A percentile compares a stretch with the other conserved stretches of the same genome.
phyloP scores from a whole-genome alignment of 2,797 vertebrate genomes.

The Luscinia luscinia region DNA sequence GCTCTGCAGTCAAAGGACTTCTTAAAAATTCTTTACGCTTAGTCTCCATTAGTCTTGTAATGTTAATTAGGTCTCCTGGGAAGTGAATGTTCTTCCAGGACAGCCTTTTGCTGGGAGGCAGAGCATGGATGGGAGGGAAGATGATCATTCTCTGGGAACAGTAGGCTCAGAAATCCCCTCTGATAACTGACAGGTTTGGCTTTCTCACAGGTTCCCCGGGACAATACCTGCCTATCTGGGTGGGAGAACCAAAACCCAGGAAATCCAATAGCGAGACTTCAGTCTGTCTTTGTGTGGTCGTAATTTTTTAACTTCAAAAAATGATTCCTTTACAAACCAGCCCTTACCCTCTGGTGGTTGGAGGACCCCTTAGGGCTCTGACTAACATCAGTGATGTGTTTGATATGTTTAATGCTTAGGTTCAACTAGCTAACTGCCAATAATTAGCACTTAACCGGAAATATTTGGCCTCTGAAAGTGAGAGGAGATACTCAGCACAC shows the following conservation, averaged over 20 bases:
- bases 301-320: neutral
- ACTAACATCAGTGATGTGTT: neutral
- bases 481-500: neutral
- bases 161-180: slow-evolving; percentile 21
- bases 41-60: slow-evolving; percentile 40
- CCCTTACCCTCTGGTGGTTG: neutral
- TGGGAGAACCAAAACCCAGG: neutral
- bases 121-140: neutral
- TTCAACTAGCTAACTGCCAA: neutral
- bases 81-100: slow-evolving; percentile 51
- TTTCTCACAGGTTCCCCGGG: neutral
- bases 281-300: neutral
- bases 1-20: slow-evolving; percentile 12
- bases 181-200: neutral
- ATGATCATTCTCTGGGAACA: slow-evolving; percentile 16
- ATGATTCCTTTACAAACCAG: neutral
- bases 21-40: neutral
- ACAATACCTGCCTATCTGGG: neutral
- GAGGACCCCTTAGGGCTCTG: neutral
- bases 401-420: neutral
- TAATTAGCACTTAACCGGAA: neutral
- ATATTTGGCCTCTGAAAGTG: neutral
- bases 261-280: neutral
- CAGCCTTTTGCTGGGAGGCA: slow-evolving; percentile 40
- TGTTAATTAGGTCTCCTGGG: slow-evolving; percentile 63